phyloP scores from a whole-genome alignment of 2,797 vertebrate species.

The Ctenochaetus hawaiiensis region DNA sequence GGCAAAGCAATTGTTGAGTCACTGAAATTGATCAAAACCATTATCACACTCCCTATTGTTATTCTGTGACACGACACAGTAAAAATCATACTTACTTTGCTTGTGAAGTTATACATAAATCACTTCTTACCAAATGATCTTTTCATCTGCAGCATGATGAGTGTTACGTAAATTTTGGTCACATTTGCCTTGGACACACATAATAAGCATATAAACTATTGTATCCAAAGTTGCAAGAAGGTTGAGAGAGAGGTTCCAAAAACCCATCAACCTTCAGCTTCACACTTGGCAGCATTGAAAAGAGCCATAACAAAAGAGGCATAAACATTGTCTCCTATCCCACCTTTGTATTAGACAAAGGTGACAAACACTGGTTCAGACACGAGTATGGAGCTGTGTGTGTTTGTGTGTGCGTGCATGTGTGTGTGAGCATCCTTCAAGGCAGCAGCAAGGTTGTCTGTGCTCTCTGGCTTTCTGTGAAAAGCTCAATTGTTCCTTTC shows the following conservation, averaged over 20 bases:
- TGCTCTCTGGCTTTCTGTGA: constrained; percentile 72
- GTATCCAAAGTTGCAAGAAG: constrained; percentile 22
- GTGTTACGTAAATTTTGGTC: constrained; percentile 10
- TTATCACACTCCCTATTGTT: constrained; percentile 20
- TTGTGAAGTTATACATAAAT: not conserved
- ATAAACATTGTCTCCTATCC: constrained; percentile 52
- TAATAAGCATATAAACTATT: constrained; percentile 11
- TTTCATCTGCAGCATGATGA: not conserved
- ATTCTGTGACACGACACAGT: not conserved
- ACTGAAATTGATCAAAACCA: constrained; percentile 25
- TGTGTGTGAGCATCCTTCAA: constrained; percentile 59
- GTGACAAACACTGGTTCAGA: constrained; percentile 63
- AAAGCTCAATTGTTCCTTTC: constrained; percentile 82
- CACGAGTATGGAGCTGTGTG: constrained; percentile 51
- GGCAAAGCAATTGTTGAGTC: constrained; percentile 57
- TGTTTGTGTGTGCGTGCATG: constrained; percentile 28
- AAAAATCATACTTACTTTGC: not conserved
- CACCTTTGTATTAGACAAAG: constrained; percentile 70
- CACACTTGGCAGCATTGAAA: constrained; percentile 41
- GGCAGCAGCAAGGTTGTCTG: constrained; percentile 61
- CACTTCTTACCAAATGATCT: not conserved
- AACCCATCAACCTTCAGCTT: constrained; percentile 46
- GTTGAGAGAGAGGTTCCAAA: constrained; percentile 15
- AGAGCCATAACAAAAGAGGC: constrained; percentile 49
- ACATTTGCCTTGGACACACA: not conserved